These are phyloP conservation scores for Drosophila merina DNA, from an alignment of 2,888 invertebrate species.

Conservation along the genomic window DNA sequence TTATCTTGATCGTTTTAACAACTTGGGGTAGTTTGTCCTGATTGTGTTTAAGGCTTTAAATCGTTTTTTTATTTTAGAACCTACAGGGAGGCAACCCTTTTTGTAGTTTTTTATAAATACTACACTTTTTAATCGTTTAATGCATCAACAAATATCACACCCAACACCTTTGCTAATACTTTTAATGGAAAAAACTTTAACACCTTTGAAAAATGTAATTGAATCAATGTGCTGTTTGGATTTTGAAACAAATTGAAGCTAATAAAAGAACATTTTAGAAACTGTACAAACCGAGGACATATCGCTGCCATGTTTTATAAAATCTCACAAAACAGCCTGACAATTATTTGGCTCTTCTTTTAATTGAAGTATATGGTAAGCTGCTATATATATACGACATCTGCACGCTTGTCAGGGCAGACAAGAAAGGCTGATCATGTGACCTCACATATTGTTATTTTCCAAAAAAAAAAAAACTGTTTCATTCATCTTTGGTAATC, in stretches of 20 bases:
- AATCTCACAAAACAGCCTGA: constrained; percentile 1
- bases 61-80: background rate
- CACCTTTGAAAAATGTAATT: too few species aligned
- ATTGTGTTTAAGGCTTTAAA: constrained; percentile 7
- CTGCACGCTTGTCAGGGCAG: background rate
- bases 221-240: too few species aligned
- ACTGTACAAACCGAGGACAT: constrained; percentile 1
- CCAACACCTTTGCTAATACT: too few species aligned
- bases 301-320: constrained; percentile 6
- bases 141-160: too few species aligned
- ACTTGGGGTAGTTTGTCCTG: constrained; percentile 15
- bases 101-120: background rate
- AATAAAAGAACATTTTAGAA: background rate
- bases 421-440: constrained; percentile 15
- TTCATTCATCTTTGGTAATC: constrained; percentile 27
- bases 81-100: background rate
- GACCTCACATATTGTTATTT: constrained; percentile 37
- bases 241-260: background rate
- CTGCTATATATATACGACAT: constrained; percentile 5
- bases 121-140: too few species aligned
- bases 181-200: too few species aligned
- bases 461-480: background rate
- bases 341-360: constrained; percentile 31
- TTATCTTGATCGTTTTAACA: background rate
- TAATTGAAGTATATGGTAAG: constrained; percentile 36